These are phyloP conservation scores for Galaxea fascicularis DNA, from an alignment of 92 coral and sea anemone species.

Conservation along the genomic window DNA sequence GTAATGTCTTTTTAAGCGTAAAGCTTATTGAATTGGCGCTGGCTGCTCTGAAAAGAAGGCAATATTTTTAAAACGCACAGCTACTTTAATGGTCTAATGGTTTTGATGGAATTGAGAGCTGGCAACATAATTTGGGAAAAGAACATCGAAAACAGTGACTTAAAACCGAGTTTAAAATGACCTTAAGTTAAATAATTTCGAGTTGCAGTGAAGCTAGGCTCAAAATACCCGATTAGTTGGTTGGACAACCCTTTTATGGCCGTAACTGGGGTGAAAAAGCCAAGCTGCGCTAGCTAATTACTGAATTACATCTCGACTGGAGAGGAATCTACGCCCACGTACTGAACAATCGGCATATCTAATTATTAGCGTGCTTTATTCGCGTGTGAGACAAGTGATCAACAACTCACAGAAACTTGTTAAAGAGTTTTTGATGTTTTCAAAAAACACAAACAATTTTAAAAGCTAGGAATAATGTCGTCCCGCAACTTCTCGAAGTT, in stretches of 20 bases:
- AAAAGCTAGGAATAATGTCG: too few relatives aligned
- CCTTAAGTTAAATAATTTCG: too few relatives aligned
- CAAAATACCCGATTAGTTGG: too few relatives aligned
- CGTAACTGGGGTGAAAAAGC: neutral
- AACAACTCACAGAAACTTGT: neutral
- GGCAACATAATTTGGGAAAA: too few relatives aligned
- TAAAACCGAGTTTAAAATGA: too few relatives aligned
- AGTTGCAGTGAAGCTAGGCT: too few relatives aligned
- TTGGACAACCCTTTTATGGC: too few relatives aligned
- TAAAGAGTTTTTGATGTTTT: neutral
- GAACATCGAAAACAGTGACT: too few relatives aligned
- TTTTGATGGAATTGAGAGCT: neutral
- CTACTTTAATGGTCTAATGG: slow-evolving; percentile 3
- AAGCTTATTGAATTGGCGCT: neutral
- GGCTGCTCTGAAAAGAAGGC: neutral
- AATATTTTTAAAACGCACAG: neutral
- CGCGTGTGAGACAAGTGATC: slow-evolving; percentile 38
- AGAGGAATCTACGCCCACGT: slow-evolving; percentile 33
- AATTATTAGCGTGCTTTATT: slow-evolving; percentile 26
- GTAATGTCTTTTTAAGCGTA: neutral
- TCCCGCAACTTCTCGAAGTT: neutral
- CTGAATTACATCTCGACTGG: neutral
- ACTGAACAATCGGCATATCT: neutral
- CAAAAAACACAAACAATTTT: neutral
- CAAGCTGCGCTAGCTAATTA: neutral